Base-by-base conservation (phyloP, 2,113 vertebrate genomes). In the Callipepla squamata region DNA sequence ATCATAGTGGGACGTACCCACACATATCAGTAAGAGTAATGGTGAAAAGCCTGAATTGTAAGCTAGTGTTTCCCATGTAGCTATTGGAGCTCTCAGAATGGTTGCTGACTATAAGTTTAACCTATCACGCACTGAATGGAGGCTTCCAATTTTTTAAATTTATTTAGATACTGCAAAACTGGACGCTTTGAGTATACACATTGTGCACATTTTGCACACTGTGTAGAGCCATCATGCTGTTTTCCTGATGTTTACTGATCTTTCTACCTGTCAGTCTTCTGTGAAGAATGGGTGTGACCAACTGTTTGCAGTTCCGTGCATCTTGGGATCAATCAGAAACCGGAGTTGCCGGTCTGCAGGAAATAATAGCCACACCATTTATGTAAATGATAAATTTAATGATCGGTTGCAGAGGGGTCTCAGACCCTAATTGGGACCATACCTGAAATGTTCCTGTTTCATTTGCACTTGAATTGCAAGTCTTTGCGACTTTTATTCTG, bases 301-400 rank as follows among this genome's bases (percentile, higher is more conserved):
- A 38, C 12, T 87, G 65, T 85, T 95, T 80, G 82, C 82, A 45
- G 25, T 80, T 93, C 87, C 87, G 92, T 89, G 84, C 84, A 92
- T 51, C 81, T 72, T 79, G 79, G 66, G 82, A 16, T 85, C 75
- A 44, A 0, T 1, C 66, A 50, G 51, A 57, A 96, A 96, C 95
- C 30, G 62, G 96, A 95, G 91, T 32, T 81, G 88, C 95, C 53
- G 1, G 88, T 96, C 66, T 62, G 18, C 83, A 89, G 91, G 92
- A 94, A 92, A 13, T 86, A 75, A 81, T 72, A 76, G 40, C 90
- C 63, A 25, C 58, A 28, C 81, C 42, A 13, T 44, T 92, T 26
- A 1, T 53, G 11, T 85, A 94, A 79, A 88, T 26, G 53, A 63
- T 58, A 44, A 3, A 42, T 63, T 83, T 85, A 87, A 26, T 2